Conservation (phyloP, 2,113 vertebrate species). For the Xenopus borealis region DNA sequence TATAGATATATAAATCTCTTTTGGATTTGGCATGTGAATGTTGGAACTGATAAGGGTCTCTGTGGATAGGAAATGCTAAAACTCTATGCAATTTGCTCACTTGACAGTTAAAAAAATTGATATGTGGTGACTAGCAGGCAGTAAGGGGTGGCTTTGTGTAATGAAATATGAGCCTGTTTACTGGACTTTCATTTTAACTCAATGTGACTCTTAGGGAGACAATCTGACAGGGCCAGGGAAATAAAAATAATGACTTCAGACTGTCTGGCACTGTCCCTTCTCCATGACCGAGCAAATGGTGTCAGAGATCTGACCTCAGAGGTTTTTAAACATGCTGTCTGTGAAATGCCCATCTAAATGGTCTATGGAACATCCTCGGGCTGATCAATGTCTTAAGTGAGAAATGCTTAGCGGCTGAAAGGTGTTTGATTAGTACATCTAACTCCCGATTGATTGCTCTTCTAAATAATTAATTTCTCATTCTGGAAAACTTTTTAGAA, state of each 20-base stretch:
- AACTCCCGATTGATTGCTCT: conserved; percentile 58
- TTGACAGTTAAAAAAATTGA: not conserved
- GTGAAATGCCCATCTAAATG: conserved; percentile 56
- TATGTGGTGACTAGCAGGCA: not conserved
- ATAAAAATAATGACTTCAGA: conserved; percentile 65
- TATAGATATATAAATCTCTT: no score
- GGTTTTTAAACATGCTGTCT: conserved; percentile 54
- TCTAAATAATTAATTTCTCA: conserved; percentile 65
- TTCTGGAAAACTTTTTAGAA: conserved; percentile 40
- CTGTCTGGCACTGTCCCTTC: conserved; percentile 59
- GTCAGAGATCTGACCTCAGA: conserved; percentile 65
- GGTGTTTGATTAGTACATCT: conserved; percentile 58
- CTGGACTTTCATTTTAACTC: conserved; percentile 6
- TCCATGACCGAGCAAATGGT: conserved; percentile 65
- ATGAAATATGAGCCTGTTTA: conserved; percentile 21
- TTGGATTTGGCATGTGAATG: no score
- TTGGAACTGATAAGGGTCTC: no score
- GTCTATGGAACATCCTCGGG: conserved; percentile 55
- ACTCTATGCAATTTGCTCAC: no score
- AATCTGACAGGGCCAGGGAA: conserved; percentile 54
- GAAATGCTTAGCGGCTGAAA: conserved; percentile 61
- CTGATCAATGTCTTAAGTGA: conserved; percentile 62
- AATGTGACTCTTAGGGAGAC: conserved; percentile 59
- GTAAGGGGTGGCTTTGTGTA: not conserved
- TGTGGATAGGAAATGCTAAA: no score